phyloP scores from a whole-genome alignment of 2,888 invertebrate species.

The Microplitis deprimator region DNA sequence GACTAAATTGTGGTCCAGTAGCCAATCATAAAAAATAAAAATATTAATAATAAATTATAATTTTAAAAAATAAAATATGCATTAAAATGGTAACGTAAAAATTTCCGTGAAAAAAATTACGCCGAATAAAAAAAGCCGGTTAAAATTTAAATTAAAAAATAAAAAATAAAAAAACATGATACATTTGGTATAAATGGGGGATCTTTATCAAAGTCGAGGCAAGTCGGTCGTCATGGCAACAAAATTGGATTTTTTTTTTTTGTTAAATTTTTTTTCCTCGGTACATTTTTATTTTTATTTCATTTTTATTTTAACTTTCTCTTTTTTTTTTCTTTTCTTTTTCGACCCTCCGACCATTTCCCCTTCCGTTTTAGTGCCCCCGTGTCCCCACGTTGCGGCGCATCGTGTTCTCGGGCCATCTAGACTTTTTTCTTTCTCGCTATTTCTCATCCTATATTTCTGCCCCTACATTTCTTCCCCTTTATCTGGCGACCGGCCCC shows the following conservation, averaged over 20 bases:
- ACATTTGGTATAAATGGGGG: constrained; percentile 52
- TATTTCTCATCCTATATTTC: neutral
- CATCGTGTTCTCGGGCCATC: constrained; percentile 10
- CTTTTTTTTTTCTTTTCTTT: neutral
- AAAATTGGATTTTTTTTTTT: constrained; percentile 71
- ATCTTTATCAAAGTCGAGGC: constrained; percentile 72
- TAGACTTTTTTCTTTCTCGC: constrained; percentile 34
- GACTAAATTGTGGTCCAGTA: too few relatives aligned
- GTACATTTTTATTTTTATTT: neutral
- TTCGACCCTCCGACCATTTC: constrained; percentile 12
- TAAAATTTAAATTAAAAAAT: neutral
- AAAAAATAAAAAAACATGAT: constrained; percentile 43
- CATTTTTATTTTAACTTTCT: neutral
- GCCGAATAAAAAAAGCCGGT: neutral
- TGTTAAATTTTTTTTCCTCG: constrained; percentile 62
- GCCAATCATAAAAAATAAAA: too few relatives aligned
- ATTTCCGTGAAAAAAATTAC: neutral
- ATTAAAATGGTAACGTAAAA: too few relatives aligned
- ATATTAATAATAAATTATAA: too few relatives aligned
- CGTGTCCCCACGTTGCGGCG: neutral
- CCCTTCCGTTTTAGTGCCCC: constrained; percentile 27
- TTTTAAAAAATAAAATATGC: too few relatives aligned
- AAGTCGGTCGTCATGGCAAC: constrained; percentile 71
- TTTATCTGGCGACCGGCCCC: constrained; percentile 46
- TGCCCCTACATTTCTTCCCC: neutral